Percentiles rank a stretch among this genome's conserved stretches.
phyloP scores from a whole-genome alignment of 2,888 invertebrate genomes.

The Pherbina coryleti region DNA sequence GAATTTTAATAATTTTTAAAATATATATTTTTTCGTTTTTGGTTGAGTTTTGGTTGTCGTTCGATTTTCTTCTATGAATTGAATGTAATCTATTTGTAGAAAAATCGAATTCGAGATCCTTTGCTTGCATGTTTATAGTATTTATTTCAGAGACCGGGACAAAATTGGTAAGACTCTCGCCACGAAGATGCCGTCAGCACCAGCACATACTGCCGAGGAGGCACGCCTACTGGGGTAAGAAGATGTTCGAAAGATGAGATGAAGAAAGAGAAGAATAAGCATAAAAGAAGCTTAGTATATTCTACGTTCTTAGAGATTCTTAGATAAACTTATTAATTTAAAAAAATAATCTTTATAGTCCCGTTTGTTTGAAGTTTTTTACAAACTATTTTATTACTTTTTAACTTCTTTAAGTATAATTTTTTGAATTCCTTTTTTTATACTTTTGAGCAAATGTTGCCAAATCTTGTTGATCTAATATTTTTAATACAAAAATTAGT shows the following conservation, averaged over 20 bases:
- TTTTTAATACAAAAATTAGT: not conserved
- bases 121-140: slow-evolving; percentile 71
- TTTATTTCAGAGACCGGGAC: slow-evolving; percentile 71
- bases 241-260: slow-evolving; percentile 33
- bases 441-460: slow-evolving; percentile 8
- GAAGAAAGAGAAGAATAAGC: not conserved
- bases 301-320: slow-evolving; percentile 28
- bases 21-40: not conserved
- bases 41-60: slow-evolving; percentile 15
- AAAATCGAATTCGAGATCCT: slow-evolving; percentile 49
- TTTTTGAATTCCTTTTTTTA: slow-evolving; percentile 24
- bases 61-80: not conserved
- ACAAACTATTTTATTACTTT: not conserved
- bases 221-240: slow-evolving; percentile 90
- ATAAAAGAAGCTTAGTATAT: not conserved
- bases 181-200: slow-evolving; percentile 71
- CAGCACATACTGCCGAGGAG: slow-evolving; percentile 79
- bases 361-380: not conserved
- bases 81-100: slow-evolving; percentile 10
- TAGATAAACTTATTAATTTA: slow-evolving; percentile 13
- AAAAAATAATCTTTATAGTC: not conserved
- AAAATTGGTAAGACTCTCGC: slow-evolving; percentile 70
- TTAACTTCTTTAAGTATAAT: not conserved
- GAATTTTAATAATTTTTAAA: not conserved
- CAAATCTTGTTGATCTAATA: not conserved